A percentile compares a stretch with the other conserved stretches of the same genome.
These are phyloP conservation scores for Cosmia pyralina DNA, from an alignment of 2,888 invertebrate genomes.

Conservation along the genomic window DNA sequence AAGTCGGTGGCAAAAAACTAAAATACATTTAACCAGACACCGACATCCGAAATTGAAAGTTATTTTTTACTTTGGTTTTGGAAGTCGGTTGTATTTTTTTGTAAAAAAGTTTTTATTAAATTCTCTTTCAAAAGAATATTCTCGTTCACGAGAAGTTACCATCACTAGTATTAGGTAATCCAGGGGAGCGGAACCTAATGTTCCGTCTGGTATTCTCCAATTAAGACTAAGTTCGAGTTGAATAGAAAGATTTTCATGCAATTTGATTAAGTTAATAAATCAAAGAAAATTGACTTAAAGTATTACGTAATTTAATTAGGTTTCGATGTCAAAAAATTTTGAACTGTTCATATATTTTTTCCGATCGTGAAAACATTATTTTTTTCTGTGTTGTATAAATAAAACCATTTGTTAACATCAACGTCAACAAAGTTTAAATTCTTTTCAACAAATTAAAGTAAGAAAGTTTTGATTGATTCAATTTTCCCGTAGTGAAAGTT, in stretches of 20 bases:
- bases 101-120: too few species aligned
- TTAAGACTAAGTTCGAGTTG: neutral
- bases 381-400: neutral
- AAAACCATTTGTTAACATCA: slow-evolving; percentile 21
- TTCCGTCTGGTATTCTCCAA: neutral
- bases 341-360: slow-evolving; percentile 1
- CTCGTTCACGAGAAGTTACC: neutral
- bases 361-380: neutral
- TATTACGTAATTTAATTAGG: slow-evolving; percentile 6
- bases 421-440: slow-evolving; percentile 15
- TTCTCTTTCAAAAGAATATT: neutral
- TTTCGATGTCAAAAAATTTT: neutral
- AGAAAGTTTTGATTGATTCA: slow-evolving; percentile 1
- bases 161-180: neutral
- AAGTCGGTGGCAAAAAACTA: too few species aligned
- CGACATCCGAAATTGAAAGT: too few species aligned
- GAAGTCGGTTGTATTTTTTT: too few species aligned
- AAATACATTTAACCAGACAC: too few species aligned
- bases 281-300: slow-evolving; percentile 2
- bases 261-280: slow-evolving; percentile 13
- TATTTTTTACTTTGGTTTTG: too few species aligned
- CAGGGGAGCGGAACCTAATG: too few species aligned
- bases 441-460: slow-evolving; percentile 2
- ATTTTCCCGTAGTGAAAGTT: neutral
- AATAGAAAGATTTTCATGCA: neutral